Percentiles rank a stretch among this genome's conserved stretches.
Evolutionary conservation across 2,113 vertebrate species (phyloP).

Genomic region (Piliocolobus tephrosceles): DNA sequence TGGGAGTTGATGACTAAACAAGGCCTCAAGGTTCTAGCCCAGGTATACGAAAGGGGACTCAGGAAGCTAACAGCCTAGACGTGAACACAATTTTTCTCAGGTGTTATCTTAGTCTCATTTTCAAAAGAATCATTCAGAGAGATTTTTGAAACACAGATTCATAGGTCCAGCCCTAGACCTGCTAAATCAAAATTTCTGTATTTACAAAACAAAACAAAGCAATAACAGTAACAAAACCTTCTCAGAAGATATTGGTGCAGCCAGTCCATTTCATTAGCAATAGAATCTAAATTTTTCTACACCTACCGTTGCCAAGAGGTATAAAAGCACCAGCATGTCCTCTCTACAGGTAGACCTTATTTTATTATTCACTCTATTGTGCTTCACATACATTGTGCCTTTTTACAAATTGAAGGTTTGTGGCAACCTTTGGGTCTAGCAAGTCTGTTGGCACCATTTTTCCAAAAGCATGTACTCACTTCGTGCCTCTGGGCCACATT

Average conservation of each 20-base stretch:
- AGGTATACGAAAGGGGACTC: background rate
- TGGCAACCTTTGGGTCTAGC: background rate
- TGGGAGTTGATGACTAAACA: conserved; percentile 18
- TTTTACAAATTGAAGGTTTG: background rate
- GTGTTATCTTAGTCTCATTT: background rate
- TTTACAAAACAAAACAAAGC: background rate
- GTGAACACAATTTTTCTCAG: background rate
- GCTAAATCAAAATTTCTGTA: background rate
- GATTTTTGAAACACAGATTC: conserved; percentile 6
- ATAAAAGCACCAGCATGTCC: background rate
- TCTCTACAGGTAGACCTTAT: background rate
- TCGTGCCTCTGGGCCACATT: background rate
- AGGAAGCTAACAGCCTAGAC: background rate
- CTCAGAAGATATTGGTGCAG: background rate
- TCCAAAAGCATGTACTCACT: background rate
- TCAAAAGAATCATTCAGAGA: background rate
- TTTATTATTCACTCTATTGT: background rate
- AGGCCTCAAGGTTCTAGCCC: background rate
- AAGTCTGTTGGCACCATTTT: background rate
- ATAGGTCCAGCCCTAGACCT: background rate
- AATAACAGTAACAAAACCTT: background rate
- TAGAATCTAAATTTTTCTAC: background rate
- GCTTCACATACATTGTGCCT: background rate
- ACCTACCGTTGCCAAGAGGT: background rate
- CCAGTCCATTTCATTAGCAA: background rate